Evolutionary conservation across 1,140 invertebrate genomes (phyloP).

Genomic region (Conus betulinus): DNA sequence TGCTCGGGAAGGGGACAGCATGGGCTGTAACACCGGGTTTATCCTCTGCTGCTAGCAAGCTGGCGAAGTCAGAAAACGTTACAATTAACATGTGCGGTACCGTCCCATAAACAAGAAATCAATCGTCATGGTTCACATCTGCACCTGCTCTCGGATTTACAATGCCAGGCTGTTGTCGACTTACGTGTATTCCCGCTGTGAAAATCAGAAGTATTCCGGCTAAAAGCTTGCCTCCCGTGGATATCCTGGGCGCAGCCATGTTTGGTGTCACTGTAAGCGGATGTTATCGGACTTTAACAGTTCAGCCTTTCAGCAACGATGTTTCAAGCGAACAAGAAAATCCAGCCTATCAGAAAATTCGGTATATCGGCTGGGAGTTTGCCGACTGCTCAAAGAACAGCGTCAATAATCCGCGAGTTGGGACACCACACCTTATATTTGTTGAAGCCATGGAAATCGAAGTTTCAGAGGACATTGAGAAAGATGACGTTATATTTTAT

Average conservation of each 20-base stretch:
- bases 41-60: too few relatives aligned
- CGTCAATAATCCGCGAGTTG: neutral
- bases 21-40: too few relatives aligned
- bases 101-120: neutral
- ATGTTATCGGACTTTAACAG: neutral
- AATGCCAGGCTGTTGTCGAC: neutral
- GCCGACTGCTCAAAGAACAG: constrained; percentile 1
- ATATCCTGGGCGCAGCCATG: constrained; percentile 30
- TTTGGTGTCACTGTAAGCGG: constrained; percentile 14
- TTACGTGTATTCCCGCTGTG: constrained; percentile 35
- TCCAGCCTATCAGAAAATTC: neutral
- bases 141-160: neutral
- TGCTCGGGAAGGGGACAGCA: too few relatives aligned
- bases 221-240: constrained; percentile 29
- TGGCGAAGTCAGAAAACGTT: neutral
- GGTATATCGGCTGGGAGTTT: neutral
- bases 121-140: neutral
- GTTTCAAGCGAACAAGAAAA: neutral
- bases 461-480: constrained; percentile 57
- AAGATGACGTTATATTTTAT: constrained; percentile 72
- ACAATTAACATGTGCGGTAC: neutral
- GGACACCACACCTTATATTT: neutral
- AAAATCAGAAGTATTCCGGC: constrained; percentile 22
- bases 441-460: constrained; percentile 53
- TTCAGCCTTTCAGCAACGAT: constrained; percentile 13